Base-by-base conservation (phyloP, 2,113 vertebrate genomes). In the Ramphastos sulfuratus region DNA sequence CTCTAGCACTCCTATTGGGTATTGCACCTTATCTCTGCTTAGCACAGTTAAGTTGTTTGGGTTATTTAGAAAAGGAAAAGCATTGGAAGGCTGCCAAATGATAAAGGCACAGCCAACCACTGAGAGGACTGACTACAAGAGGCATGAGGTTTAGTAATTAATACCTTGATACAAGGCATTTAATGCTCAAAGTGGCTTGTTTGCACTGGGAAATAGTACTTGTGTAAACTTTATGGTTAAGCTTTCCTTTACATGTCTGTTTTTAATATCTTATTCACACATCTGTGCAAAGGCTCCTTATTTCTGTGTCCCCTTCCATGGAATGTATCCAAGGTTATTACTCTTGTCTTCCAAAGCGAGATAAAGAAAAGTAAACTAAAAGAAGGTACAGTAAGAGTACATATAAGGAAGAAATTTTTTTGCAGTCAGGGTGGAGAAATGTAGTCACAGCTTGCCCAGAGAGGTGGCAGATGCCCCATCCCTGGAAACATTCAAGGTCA, bases 1-100 rank as follows among this genome's bases (percentile, higher is more conserved):
- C 60, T 70, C 17, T 67, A 31, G 64, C 21, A 21, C 20, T 80
- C 91, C 93, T 92, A 27, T 39, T 87, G 91, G 71, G 63, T 93
- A 52, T n/a, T 75, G 52, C 25, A 5, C 31, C 71, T 92, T 96
- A 74, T 72, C 52, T 54, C 80, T 93, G 60, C 71, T 84, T 91
- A 90, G 67, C 56, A 65, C 60, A 92, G 77, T 50, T 91, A 79
- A 94, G 48, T 77, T 95, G 35, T 82, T 92, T 21, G 71, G 59
- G 30, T 76, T 79, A 27, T 85, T 76, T 61, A 23, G 39, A 66
- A 94, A 92, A 88, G 31, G 84, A 82, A 85, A 82, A 21, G 0
- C 30, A 6, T 11, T 85, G 87, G 75, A 64, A 87, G 18, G 33
- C 39, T 82, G 89, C 93, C 89, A 89, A 24, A 67, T 65, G 48